A percentile compares a stretch with the other conserved stretches of the same genome.
phyloP scores from a whole-genome alignment of 2,888 invertebrate species.

The Sphaerophoria taeniata region DNA sequence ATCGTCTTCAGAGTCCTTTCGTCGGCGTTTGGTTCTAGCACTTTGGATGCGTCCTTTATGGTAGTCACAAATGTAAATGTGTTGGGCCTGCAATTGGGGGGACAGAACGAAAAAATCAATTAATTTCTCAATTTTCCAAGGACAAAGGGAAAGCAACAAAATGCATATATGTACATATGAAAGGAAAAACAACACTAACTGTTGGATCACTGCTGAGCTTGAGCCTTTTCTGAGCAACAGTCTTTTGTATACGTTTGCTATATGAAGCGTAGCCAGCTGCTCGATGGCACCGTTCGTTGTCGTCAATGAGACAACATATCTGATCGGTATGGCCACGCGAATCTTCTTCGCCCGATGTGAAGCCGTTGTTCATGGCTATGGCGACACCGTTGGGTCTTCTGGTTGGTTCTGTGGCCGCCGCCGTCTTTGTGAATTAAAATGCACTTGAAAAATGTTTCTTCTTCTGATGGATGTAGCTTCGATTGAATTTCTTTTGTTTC shows the following conservation, averaged over 20 bases:
- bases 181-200: conserved; percentile 81
- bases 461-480: conserved; percentile 22
- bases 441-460: conserved; percentile 27
- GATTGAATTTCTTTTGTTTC: conserved; percentile 15
- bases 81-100: conserved; percentile 88
- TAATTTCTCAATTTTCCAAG: neutral
- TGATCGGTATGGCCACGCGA: conserved; percentile 94
- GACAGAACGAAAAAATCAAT: conserved; percentile 14
- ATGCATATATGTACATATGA: too few relatives aligned
- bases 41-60: conserved; percentile 98
- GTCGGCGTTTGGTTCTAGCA: conserved; percentile 94
- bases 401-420: neutral
- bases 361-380: conserved; percentile 87
- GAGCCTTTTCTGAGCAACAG: conserved; percentile 94
- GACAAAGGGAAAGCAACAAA: neutral
- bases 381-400: conserved; percentile 29
- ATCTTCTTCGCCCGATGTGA: conserved; percentile 95
- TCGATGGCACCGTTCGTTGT: conserved; percentile 92
- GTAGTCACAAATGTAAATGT: conserved; percentile 98
- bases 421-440: conserved; percentile 60
- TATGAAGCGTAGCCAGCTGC: conserved; percentile 92
- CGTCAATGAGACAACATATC: conserved; percentile 96
- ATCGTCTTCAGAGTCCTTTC: conserved; percentile 97
- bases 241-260: conserved; percentile 98
- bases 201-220: conserved; percentile 93